Evolutionary conservation across 2,888 invertebrate genomes (phyloP).

Genomic region (Chrysina gloriosa): DNA sequence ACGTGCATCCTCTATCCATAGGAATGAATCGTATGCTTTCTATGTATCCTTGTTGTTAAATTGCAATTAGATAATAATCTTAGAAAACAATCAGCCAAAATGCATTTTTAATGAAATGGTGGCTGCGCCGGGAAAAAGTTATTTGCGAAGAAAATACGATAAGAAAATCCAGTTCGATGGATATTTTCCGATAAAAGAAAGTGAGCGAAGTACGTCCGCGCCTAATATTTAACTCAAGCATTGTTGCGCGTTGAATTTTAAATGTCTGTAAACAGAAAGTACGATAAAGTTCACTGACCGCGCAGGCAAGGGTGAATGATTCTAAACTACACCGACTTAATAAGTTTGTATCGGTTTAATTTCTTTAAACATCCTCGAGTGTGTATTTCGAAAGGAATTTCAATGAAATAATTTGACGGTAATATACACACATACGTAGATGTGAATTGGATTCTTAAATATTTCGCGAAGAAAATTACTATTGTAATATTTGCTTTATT

Average conservation of each 20-base stretch:
- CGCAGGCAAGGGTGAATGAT: not conserved
- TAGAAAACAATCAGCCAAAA: not conserved
- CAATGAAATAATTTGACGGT: too few species aligned
- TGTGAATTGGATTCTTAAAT: too few species aligned
- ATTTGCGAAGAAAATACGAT: not conserved
- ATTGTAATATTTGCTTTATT: too few species aligned
- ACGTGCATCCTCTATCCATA: too few species aligned
- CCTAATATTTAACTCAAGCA: constrained; percentile 16
- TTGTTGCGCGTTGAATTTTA: constrained; percentile 21
- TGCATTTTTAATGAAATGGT: not conserved
- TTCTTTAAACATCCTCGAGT: not conserved
- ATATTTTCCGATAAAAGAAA: constrained; percentile 9
- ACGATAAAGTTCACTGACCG: constrained; percentile 9
- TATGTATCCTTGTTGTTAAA: too few species aligned
- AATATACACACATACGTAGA: too few species aligned
- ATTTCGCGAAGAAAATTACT: too few species aligned
- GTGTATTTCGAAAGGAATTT: not conserved
- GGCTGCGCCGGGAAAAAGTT: constrained; percentile 16
- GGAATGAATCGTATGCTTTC: too few species aligned
- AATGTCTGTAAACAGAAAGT: constrained; percentile 28
- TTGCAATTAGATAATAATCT: not conserved
- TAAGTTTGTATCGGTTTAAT: not conserved
- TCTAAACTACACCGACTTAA: not conserved
- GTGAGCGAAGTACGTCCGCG: constrained; percentile 16
- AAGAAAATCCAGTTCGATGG: not conserved